Conservation (phyloP, 2,888 invertebrate species). For the Cenopis cana region DNA sequence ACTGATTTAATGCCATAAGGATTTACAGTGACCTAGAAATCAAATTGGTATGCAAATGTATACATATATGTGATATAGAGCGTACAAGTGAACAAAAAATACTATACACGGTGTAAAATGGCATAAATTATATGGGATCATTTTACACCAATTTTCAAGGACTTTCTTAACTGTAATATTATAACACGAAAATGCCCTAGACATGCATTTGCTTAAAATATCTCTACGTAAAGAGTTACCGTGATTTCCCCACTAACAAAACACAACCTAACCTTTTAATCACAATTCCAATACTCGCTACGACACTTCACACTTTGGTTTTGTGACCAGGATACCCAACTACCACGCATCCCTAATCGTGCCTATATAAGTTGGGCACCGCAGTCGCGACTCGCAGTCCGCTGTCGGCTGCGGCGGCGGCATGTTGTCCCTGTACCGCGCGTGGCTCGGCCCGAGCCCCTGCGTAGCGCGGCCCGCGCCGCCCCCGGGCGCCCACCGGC, state of each 20-base stretch:
- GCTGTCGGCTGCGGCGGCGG: conserved; percentile 53
- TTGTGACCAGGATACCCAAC: conserved; percentile 17
- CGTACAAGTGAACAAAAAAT: too few species aligned
- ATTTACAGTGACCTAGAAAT: too few species aligned
- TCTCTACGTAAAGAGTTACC: not conserved
- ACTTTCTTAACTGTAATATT: too few species aligned
- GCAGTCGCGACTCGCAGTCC: conserved; percentile 58
- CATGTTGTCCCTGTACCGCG: conserved; percentile 83
- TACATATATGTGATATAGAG: too few species aligned
- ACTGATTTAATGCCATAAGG: too few species aligned
- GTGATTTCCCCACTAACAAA: not conserved
- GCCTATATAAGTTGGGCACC: conserved; percentile 59
- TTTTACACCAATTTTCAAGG: too few species aligned
- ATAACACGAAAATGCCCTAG: not conserved
- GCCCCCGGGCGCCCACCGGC: conserved; percentile 79
- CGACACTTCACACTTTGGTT: not conserved
- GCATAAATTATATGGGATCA: too few species aligned
- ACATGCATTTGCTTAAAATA: not conserved
- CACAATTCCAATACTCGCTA: not conserved
- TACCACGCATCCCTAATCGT: conserved; percentile 20
- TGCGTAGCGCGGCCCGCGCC: conserved; percentile 78
- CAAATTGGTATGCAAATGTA: too few species aligned
- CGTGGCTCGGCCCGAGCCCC: conserved; percentile 81
- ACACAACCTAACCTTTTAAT: not conserved
- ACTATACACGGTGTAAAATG: too few species aligned